Evolutionary conservation across 2,888 invertebrate species (phyloP).

Genomic region (Stenoptilia bipunctidactyla): DNA sequence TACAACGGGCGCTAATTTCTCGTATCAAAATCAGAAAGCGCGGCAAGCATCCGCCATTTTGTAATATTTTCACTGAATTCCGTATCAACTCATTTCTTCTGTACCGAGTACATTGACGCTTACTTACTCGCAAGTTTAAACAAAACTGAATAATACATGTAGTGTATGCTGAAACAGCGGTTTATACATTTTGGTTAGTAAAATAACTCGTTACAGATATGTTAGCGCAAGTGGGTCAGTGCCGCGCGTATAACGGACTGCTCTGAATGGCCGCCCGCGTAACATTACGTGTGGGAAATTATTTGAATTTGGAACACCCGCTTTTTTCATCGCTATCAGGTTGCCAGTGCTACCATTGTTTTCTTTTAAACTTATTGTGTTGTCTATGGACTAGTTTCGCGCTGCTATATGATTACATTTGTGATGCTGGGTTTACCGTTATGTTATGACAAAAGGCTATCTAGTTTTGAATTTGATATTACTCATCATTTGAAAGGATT

Average conservation of each 20-base stretch:
- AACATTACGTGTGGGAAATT: constrained; percentile 72
- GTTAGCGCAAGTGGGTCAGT: constrained; percentile 60
- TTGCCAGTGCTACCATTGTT: constrained; percentile 45
- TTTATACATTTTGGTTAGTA: constrained; percentile 41
- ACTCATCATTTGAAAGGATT: too few species aligned
- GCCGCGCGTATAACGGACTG: constrained; percentile 66
- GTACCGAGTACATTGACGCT: background rate
- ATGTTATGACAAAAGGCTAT: too few species aligned
- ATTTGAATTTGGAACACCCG: constrained; percentile 65
- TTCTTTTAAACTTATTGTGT: constrained; percentile 35
- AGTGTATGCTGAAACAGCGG: constrained; percentile 18
- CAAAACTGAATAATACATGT: constrained; percentile 5
- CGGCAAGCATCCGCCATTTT: constrained; percentile 25
- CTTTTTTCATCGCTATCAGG: constrained; percentile 52
- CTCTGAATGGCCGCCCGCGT: constrained; percentile 66
- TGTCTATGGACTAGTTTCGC: constrained; percentile 43
- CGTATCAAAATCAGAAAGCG: constrained; percentile 67
- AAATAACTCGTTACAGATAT: constrained; percentile 35
- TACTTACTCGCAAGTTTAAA: background rate
- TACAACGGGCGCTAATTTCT: constrained; percentile 39
- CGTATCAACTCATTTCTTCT: background rate
- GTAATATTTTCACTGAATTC: constrained; percentile 17
- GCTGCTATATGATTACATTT: constrained; percentile 19
- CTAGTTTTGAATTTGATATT: background rate
- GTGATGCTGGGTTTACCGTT: constrained; percentile 16